phyloP scores from a whole-genome alignment of 1,140 invertebrate genomes.

The Xylocopa sonorina region DNA sequence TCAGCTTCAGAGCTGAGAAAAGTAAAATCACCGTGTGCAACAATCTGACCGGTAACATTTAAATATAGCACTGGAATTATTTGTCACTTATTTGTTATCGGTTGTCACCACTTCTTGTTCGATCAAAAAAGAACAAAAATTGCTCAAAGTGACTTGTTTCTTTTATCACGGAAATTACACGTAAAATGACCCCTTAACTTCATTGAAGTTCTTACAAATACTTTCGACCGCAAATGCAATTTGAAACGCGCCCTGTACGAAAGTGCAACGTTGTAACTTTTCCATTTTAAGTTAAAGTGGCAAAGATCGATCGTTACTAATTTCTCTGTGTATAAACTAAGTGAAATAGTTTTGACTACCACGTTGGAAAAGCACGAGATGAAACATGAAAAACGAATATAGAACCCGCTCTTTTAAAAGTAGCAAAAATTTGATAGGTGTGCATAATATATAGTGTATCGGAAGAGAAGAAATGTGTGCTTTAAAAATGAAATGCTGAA shows the following conservation, averaged over 20 bases:
- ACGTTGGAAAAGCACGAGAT: not conserved
- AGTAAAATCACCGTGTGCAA: not conserved
- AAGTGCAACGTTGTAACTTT: constrained; percentile 14
- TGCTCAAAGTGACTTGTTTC: not conserved
- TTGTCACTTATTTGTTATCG: too few relatives aligned
- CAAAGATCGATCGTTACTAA: constrained; percentile 12
- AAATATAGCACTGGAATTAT: not conserved
- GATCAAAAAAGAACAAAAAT: not conserved
- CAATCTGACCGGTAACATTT: not conserved
- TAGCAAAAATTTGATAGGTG: too few relatives aligned
- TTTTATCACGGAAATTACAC: not conserved
- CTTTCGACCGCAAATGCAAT: not conserved
- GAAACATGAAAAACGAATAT: not conserved
- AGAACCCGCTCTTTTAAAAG: too few relatives aligned
- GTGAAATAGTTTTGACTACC: not conserved
- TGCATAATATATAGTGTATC: too few relatives aligned
- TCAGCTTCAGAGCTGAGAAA: not conserved
- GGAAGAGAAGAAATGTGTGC: too few relatives aligned
- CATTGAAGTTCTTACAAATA: not conserved
- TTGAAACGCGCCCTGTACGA: not conserved
- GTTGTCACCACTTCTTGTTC: too few relatives aligned
- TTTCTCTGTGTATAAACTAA: constrained; percentile 1
- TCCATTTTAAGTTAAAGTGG: constrained; percentile 19
- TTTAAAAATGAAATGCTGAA: too few relatives aligned
- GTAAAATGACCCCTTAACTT: constrained; percentile 1